Percentiles rank a stretch among this genome's conserved stretches.
Conservation (phyloP, 2,797 vertebrate genomes). For the Brachymystax lenok region DNA sequence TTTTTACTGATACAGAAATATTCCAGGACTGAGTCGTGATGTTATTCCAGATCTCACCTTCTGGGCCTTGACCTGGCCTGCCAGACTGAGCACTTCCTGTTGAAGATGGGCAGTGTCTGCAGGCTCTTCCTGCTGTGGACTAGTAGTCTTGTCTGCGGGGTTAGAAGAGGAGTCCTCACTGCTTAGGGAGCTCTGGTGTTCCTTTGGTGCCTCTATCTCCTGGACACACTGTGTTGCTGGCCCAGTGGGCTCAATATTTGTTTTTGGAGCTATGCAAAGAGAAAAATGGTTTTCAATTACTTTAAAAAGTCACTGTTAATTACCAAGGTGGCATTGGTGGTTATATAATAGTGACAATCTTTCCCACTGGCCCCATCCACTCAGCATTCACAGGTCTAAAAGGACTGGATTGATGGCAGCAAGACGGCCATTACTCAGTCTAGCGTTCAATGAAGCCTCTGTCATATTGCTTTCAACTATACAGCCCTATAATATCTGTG, state of each 20-base stretch:
- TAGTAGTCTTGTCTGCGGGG: slow-evolving; percentile 29
- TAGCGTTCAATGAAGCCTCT: neutral
- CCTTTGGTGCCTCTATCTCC: neutral
- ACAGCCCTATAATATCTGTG: neutral
- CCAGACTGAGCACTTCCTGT: slow-evolving; percentile 73
- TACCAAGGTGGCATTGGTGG: too few relatives aligned
- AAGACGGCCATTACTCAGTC: neutral
- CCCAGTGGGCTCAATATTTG: slow-evolving; percentile 9
- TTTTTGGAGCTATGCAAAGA: slow-evolving; percentile 1
- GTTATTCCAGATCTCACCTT: slow-evolving; percentile 69
- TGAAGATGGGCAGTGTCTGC: slow-evolving; percentile 58
- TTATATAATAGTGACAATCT: neutral
- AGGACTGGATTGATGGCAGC: neutral
- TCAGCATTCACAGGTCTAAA: neutral
- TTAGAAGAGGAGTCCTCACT: neutral
- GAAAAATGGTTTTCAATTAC: neutral
- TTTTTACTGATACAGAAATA: neutral
- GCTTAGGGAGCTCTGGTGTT: neutral
- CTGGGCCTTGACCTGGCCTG: slow-evolving; percentile 80
- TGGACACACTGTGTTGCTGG: neutral
- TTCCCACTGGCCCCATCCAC: slow-evolving; percentile 7
- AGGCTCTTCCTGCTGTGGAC: slow-evolving; percentile 54
- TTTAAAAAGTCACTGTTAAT: too few relatives aligned
- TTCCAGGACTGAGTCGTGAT: neutral
- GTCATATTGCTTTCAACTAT: neutral